Conservation (phyloP, 2,797 vertebrate species). For the Hypotaenidia okinawae region DNA sequence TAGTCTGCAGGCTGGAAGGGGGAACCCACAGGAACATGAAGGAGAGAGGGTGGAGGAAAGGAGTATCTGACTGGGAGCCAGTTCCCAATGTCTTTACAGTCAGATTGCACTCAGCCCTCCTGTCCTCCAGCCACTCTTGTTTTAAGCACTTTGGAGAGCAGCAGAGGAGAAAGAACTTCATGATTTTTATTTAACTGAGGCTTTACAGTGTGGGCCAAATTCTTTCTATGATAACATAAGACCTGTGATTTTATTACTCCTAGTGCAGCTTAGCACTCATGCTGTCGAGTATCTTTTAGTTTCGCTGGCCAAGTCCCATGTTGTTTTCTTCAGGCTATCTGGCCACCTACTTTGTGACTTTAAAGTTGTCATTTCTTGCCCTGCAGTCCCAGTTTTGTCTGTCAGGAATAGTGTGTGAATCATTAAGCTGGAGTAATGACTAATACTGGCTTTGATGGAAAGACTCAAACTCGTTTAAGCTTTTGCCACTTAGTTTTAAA, state of each 20-base stretch:
- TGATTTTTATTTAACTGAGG: not conserved
- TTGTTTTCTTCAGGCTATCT: not conserved
- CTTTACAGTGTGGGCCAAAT: not conserved
- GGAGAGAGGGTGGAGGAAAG: not conserved
- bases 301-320: not conserved
- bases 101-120: fast-evolving
- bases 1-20: not conserved
- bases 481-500: slow-evolving; percentile 4
- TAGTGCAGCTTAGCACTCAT: not conserved
- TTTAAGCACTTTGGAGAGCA: not conserved
- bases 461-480: not conserved
- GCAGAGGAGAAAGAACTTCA: not conserved
- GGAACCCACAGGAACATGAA: fast-evolving
- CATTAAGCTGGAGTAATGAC: not conserved
- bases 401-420: not conserved
- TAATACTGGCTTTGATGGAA: slow-evolving; percentile 12
- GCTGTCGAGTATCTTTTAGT: not conserved
- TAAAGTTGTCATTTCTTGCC: slow-evolving; percentile 11
- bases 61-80: not conserved
- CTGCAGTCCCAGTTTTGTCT: not conserved
- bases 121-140: not conserved
- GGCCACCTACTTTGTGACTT: not conserved
- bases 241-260: not conserved
- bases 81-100: not conserved
- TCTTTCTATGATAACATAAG: not conserved